phyloP scores from a whole-genome alignment of 2,113 vertebrate genomes.

The Lasiurus cinereus region DNA sequence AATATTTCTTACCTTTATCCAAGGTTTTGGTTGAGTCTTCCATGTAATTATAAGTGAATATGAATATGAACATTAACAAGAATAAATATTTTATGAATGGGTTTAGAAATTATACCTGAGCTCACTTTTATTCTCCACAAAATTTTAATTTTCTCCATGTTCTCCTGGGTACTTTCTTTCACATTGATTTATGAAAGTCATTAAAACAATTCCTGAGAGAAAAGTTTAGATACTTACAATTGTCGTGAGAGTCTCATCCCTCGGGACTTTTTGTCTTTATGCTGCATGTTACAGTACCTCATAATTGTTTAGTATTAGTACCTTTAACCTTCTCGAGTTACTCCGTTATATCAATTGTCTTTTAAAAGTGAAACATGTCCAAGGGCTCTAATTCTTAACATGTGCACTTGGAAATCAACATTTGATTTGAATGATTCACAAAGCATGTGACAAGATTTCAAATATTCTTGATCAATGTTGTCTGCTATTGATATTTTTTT shows the following conservation, averaged over 20 bases:
- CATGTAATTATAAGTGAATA: not conserved
- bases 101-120: not conserved
- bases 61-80: not conserved
- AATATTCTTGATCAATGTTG: conserved; percentile 7
- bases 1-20: not conserved
- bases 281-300: not conserved
- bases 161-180: not conserved
- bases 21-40: not conserved
- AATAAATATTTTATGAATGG: not conserved
- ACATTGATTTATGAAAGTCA: not conserved
- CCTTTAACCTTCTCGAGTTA: not conserved
- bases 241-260: not conserved
- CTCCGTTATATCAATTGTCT: conserved; percentile 8
- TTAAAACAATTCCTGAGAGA: not conserved
- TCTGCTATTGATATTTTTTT: not conserved
- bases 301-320: not conserved
- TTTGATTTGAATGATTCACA: conserved; percentile 43
- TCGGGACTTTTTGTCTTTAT: not conserved
- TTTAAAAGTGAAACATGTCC: not conserved
- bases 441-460: not conserved
- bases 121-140: not conserved
- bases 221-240: not conserved
- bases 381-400: conserved; percentile 18
- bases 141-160: conserved; percentile 35
- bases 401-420: not conserved